A percentile compares a stretch with the other conserved stretches of the same genome.
phyloP scores from a whole-genome alignment of 2,113 vertebrate species.

The Chamaetylas fuelleborni region DNA sequence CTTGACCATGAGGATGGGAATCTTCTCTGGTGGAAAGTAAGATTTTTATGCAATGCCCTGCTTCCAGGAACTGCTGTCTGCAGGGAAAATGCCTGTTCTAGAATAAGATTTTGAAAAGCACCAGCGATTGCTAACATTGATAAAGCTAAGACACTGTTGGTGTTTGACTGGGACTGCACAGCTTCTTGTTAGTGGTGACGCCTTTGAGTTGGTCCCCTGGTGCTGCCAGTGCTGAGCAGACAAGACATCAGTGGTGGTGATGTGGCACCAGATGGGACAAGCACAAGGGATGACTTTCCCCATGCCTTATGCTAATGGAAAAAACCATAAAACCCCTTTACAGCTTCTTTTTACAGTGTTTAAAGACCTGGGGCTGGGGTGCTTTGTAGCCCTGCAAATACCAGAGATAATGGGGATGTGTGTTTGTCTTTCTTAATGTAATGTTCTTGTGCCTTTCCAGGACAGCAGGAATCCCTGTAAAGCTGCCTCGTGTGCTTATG shows the following conservation, averaged over 20 bases:
- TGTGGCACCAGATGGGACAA: background rate
- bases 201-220: background rate
- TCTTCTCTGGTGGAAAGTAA: background rate
- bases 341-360: background rate
- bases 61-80: background rate
- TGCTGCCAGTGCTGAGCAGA: background rate
- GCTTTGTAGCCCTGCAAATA: background rate
- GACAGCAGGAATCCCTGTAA: background rate
- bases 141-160: background rate
- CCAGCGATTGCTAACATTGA: fast-evolving
- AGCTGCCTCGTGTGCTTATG: background rate
- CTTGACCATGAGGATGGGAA: background rate
- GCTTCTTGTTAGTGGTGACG: background rate
- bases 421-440: fast-evolving
- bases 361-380: background rate
- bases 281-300: background rate
- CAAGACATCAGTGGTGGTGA: fast-evolving
- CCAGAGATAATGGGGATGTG: background rate
- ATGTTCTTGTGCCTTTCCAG: background rate
- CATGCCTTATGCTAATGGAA: background rate
- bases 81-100: background rate
- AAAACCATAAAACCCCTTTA: background rate
- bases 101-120: background rate
- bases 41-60: background rate
- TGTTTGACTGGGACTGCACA: background rate